Conservation (phyloP, 2,113 vertebrate genomes). For the Bubo bubo region DNA sequence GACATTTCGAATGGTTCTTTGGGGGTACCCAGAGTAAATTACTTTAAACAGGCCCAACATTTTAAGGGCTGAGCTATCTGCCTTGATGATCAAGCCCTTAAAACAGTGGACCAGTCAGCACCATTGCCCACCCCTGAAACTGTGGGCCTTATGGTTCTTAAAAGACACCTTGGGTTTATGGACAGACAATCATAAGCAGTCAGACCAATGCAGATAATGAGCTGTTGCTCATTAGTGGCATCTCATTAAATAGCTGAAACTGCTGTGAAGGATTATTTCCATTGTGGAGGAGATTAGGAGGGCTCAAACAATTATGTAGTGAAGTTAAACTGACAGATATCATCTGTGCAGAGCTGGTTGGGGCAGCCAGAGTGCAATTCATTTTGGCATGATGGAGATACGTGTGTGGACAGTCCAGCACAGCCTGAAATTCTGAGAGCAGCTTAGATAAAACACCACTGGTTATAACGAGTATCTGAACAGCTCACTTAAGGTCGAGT, state of each 20-base stretch:
- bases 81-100: neutral
- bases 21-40: neutral
- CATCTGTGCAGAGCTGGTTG: neutral
- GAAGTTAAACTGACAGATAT: neutral
- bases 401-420: neutral
- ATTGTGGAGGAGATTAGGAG: neutral
- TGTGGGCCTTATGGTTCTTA: neutral
- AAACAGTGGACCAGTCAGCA: neutral
- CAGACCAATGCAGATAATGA: neutral
- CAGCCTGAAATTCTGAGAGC: neutral
- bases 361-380: neutral
- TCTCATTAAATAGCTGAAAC: neutral
- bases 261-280: neutral
- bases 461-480: neutral
- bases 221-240: neutral
- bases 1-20: neutral
- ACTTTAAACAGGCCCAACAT: neutral
- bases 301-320: neutral
- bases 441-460: neutral
- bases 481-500: neutral
- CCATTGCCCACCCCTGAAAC: neutral
- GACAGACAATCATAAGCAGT: neutral
- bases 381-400: neutral
- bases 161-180: neutral
- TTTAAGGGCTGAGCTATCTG: neutral